These are phyloP conservation scores for Heliconius melpomene DNA, from an alignment of 1,140 invertebrate genomes.

Conservation along the genomic window DNA sequence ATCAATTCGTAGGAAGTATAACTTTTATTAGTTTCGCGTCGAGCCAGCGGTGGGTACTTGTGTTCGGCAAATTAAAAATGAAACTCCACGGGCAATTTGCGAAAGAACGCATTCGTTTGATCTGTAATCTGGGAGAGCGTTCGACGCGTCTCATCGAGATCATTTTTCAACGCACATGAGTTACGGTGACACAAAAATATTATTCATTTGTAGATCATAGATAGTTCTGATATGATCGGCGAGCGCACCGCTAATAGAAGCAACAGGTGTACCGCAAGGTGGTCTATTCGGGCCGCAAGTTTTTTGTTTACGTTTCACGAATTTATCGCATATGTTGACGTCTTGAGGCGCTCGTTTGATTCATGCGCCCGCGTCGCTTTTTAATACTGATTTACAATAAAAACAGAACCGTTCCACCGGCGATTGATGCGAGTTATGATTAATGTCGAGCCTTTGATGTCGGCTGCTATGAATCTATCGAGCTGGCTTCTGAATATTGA, in stretches of 20 bases:
- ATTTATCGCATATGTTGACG: slow-evolving; percentile 73
- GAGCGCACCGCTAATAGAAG: slow-evolving; percentile 61
- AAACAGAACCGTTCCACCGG: slow-evolving; percentile 73
- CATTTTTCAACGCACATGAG: slow-evolving; percentile 67
- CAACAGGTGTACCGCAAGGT: slow-evolving; percentile 75
- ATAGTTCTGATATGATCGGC: slow-evolving; percentile 51
- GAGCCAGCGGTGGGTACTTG: slow-evolving; percentile 49
- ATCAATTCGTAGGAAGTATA: slow-evolving; percentile 75
- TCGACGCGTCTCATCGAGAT: slow-evolving; percentile 51
- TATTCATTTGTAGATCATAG: slow-evolving; percentile 35
- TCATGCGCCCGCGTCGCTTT: slow-evolving; percentile 74
- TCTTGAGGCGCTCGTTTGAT: slow-evolving; percentile 74
- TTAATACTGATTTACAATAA: slow-evolving; percentile 81
- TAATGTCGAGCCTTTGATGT: slow-evolving; percentile 78
- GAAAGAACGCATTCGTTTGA: slow-evolving; percentile 58
- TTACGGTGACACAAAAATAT: slow-evolving; percentile 52
- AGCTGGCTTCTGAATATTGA: slow-evolving; percentile 74
- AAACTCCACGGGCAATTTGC: slow-evolving; percentile 68
- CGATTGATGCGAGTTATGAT: slow-evolving; percentile 80
- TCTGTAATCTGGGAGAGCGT: slow-evolving; percentile 53
- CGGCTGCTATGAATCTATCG: slow-evolving; percentile 78
- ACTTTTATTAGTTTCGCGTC: slow-evolving; percentile 70
- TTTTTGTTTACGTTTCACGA: slow-evolving; percentile 75
- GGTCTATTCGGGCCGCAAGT: slow-evolving; percentile 61
- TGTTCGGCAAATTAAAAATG: slow-evolving; percentile 59